Evolutionary conservation across 2,797 vertebrate species (phyloP).

Genomic region (Danio choprae): DNA sequence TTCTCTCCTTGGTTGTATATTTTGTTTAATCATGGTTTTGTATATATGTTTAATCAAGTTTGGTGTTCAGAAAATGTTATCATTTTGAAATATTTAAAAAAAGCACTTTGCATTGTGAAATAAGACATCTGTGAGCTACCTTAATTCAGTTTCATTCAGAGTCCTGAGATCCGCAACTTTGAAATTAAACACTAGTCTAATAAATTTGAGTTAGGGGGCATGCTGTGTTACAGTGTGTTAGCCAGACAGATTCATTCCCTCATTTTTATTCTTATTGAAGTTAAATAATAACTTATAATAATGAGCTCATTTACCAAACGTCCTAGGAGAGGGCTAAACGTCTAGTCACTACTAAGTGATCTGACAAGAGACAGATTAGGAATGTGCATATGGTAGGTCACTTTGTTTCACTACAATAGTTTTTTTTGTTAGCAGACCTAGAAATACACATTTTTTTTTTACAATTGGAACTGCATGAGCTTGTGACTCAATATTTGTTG

Average conservation of each 20-base stretch:
- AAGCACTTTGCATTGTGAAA: background rate
- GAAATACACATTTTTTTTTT: background rate
- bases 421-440: background rate
- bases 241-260: background rate
- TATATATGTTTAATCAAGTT: too few species aligned
- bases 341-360: constrained; percentile 7
- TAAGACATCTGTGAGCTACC: background rate
- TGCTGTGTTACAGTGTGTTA: constrained; percentile 5
- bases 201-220: background rate
- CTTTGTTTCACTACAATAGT: constrained; percentile 13
- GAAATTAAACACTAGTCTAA: background rate
- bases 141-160: background rate
- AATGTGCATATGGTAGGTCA: constrained; percentile 2
- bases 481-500: background rate
- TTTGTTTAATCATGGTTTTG: too few species aligned
- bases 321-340: constrained; percentile 7
- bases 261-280: constrained; percentile 13
- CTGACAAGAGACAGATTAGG: background rate
- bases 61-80: too few species aligned
- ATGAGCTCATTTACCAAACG: background rate
- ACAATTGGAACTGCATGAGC: background rate
- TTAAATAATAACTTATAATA: constrained; percentile 19
- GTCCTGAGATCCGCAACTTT: constrained; percentile 2
- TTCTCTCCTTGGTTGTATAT: too few species aligned
- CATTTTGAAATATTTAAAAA: background rate